phyloP scores from a whole-genome alignment of 2,113 vertebrate genomes.

The Hystrix cristata region DNA sequence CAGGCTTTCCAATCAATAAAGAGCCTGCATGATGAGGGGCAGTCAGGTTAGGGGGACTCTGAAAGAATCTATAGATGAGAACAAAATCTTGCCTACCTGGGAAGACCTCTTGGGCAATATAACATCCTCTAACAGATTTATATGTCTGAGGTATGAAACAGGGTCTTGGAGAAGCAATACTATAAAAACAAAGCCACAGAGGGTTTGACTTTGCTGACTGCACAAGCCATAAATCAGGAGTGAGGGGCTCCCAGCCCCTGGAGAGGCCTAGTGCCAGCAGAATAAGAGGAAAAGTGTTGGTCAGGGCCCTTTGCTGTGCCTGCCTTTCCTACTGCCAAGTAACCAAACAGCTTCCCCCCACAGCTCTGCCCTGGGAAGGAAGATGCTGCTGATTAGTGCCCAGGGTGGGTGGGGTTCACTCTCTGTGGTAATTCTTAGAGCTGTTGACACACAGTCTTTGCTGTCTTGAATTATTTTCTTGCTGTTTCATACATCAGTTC shows the following conservation, averaged over 20 bases:
- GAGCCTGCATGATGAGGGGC: background rate
- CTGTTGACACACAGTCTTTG: background rate
- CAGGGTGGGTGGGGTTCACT: background rate
- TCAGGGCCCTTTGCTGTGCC: background rate
- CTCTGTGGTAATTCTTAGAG: background rate
- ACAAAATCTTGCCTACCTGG: slow-evolving; percentile 50
- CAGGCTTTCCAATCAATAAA: slow-evolving; percentile 50
- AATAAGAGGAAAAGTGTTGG: background rate
- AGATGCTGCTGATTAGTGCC: background rate
- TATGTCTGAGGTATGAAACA: slow-evolving; percentile 61
- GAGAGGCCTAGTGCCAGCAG: background rate
- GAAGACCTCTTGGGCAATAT: slow-evolving; percentile 51
- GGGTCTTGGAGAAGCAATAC: slow-evolving; percentile 54
- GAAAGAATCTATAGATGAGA: slow-evolving; percentile 56
- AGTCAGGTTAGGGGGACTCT: background rate
- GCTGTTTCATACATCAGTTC: background rate
- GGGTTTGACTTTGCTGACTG: slow-evolving; percentile 51
- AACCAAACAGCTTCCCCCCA: background rate
- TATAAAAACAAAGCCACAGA: slow-evolving; percentile 70
- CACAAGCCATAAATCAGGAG: slow-evolving; percentile 57
- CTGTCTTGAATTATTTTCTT: slow-evolving; percentile 8
- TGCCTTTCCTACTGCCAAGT: background rate
- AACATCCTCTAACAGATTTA: slow-evolving; percentile 64
- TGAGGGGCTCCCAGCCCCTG: background rate
- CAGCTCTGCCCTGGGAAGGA: background rate